phyloP scores from a whole-genome alignment of 2,797 vertebrate genomes.

The Crocodylus rhombifer region DNA sequence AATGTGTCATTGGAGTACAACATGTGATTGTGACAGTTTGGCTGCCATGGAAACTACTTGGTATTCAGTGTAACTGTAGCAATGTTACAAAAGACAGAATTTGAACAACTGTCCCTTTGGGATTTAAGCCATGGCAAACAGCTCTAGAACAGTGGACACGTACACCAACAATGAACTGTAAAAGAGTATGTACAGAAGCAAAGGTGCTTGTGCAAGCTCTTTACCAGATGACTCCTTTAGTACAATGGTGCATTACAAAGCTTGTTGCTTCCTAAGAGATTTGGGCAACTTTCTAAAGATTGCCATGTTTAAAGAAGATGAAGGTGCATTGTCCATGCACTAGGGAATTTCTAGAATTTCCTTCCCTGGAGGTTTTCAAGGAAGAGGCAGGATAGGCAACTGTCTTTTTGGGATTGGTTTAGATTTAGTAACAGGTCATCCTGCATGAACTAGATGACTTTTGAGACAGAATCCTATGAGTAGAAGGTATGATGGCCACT shows the following conservation, averaged over 20 bases:
- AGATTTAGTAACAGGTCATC: too few relatives aligned
- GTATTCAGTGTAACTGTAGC: fast-evolving
- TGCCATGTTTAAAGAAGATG: neutral
- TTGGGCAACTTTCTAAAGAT: neutral
- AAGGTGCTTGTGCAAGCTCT: neutral
- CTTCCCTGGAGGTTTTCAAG: too few relatives aligned
- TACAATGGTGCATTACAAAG: neutral
- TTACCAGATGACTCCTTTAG: neutral
- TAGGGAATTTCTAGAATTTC: too few relatives aligned
- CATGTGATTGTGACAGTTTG: neutral
- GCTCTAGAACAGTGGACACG: fast-evolving
- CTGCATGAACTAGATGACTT: too few relatives aligned
- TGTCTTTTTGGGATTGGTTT: too few relatives aligned
- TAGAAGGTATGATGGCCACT: neutral
- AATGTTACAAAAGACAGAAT: neutral
- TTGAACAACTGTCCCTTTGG: neutral
- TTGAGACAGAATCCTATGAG: too few relatives aligned
- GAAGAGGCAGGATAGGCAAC: too few relatives aligned
- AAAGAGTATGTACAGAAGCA: neutral
- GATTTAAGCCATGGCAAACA: neutral
- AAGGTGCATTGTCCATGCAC: too few relatives aligned
- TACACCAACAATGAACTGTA: neutral
- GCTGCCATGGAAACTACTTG: neutral
- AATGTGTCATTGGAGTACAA: fast-evolving
- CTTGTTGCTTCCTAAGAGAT: neutral